Percentiles rank a stretch among this genome's conserved stretches.
Conservation (phyloP, 2,113 vertebrate genomes). For the Bufo gargarizans region DNA sequence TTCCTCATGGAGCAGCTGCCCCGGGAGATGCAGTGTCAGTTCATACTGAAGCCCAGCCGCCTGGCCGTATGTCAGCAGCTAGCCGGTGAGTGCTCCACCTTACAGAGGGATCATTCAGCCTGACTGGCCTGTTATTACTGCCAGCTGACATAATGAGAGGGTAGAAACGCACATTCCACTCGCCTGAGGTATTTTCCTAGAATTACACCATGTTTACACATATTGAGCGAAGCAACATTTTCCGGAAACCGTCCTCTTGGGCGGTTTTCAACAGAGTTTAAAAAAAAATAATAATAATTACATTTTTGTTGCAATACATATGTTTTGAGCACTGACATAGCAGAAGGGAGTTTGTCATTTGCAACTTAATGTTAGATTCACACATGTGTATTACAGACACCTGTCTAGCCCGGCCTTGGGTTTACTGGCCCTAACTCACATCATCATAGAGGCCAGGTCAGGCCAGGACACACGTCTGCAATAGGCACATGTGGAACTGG, state of each 20-base stretch:
- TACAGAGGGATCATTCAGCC: constrained; percentile 1
- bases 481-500: too few relatives aligned
- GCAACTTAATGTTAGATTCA: too few relatives aligned
- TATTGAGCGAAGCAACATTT: constrained; percentile 45
- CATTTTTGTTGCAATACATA: not conserved
- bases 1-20: constrained; percentile 85
- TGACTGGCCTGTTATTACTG: constrained; percentile 39
- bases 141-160: not conserved
- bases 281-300: too few relatives aligned
- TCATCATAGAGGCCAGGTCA: too few relatives aligned
- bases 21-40: constrained; percentile 90
- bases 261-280: not conserved
- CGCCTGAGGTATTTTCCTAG: not conserved
- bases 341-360: not conserved
- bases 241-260: constrained; percentile 62
- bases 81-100: constrained; percentile 71
- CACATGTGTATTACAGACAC: too few relatives aligned
- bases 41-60: constrained; percentile 87
- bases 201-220: constrained; percentile 35
- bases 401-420: too few relatives aligned
- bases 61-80: constrained; percentile 69
- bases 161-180: constrained; percentile 29
- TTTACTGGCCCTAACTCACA: too few relatives aligned
- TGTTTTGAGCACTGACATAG: not conserved
- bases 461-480: too few relatives aligned